Percentiles rank a stretch among this genome's conserved stretches.
Evolutionary conservation across 2,888 invertebrate species (phyloP).

Genomic region (Diarsia brunnea): DNA sequence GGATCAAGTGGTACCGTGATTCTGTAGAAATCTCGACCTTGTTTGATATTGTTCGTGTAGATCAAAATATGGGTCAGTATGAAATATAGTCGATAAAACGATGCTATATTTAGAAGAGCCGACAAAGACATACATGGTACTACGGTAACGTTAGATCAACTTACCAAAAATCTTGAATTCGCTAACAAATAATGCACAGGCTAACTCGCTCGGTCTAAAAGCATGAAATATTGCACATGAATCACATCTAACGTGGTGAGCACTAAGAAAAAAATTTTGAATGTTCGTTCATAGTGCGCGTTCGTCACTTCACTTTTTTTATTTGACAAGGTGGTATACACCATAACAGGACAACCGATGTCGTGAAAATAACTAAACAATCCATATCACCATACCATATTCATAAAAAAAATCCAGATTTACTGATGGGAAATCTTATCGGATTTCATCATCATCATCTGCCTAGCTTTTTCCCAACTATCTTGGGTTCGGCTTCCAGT

Average conservation of each 20-base stretch:
- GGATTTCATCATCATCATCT: no score
- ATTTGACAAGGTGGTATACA: no score
- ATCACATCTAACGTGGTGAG: background rate
- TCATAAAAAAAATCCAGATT: background rate
- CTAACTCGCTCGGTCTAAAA: background rate
- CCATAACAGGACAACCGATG: background rate
- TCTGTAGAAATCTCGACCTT: conserved; percentile 41
- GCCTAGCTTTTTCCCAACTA: no score
- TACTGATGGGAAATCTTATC: background rate
- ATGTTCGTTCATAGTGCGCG: background rate
- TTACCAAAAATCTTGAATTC: background rate
- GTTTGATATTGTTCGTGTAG: conserved; percentile 33
- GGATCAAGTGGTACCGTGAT: conserved; percentile 37
- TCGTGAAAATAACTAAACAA: background rate
- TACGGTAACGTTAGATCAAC: background rate
- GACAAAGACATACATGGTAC: background rate
- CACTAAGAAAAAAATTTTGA: background rate
- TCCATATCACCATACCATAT: background rate
- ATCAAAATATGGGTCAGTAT: conserved; percentile 40
- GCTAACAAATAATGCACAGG: background rate
- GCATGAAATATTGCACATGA: background rate
- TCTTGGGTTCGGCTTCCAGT: no score
- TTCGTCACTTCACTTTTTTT: no score
- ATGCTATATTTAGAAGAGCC: conserved; percentile 8
- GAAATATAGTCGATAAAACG: conserved; percentile 29